Percentiles rank a stretch among this genome's conserved stretches.
phyloP scores from a whole-genome alignment of 2,113 vertebrate genomes.

The Chionis minor region DNA sequence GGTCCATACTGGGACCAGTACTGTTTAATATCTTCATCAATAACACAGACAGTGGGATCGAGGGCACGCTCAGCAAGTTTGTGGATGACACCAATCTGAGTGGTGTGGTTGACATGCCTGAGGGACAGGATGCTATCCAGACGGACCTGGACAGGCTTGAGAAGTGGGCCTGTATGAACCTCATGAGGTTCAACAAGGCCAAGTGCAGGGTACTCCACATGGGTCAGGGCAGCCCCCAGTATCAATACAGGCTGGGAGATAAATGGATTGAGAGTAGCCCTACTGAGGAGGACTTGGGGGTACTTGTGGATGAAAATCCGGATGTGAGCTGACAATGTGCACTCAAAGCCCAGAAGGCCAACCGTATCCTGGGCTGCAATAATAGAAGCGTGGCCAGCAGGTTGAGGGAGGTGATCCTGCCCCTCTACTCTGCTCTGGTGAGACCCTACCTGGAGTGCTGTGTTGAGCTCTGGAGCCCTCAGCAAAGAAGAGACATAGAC shows the following conservation, averaged over 20 bases:
- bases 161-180: no score
- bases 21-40: background rate
- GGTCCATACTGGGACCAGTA: background rate
- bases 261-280: background rate
- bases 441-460: background rate
- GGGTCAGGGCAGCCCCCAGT: no score
- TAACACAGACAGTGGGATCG: background rate
- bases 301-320: background rate
- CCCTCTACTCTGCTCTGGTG: no score
- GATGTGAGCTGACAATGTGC: background rate
- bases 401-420: background rate
- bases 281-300: background rate
- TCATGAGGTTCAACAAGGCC: no score
- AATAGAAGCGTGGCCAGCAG: background rate
- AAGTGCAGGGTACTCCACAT: background rate
- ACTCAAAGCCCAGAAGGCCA: background rate
- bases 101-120: background rate
- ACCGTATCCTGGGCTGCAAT: background rate
- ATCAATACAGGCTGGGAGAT: background rate
- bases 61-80: background rate
- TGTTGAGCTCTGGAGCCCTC: background rate
- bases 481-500: background rate
- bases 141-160: no score
- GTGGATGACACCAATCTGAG: background rate
- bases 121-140: no score